Evolutionary conservation across 2,888 invertebrate species (phyloP), one percentile per base, ranked within the genome.

Genomic region (Escarpia spicata): DNA sequence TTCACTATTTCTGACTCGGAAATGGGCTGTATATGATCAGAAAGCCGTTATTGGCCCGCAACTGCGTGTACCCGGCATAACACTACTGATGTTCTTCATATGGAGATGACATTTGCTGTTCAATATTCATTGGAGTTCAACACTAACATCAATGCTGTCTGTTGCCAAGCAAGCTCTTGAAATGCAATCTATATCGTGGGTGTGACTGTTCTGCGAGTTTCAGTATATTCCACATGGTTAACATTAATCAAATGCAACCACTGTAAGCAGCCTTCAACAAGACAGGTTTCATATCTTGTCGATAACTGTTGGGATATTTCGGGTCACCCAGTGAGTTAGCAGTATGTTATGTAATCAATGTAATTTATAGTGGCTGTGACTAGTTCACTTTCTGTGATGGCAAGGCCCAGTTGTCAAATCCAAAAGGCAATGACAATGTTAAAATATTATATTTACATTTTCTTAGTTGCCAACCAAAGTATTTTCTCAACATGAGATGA

Each of bases 1-100:
- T 75, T n/a, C 26, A 75, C 75, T 75, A 75, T 75, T 75, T 75
- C 75, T 75, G 75, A 26, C 75, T 75, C 75, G 75, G 75, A 75
- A 75, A 26, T 75, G 15, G 75, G 26, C 75, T 26, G 26, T 75
- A 19, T 2, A 52, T 52, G 15, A 52, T 52, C 52, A 52, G 52
- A 12, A 52, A 52, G 52, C 52, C 9, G 52, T 9, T 52, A 52
- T 52, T 52, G 52, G 52, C 52, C n/a, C 75, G 6, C 75, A n/a
- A 75, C 75, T 26, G 75, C n/a, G 75, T 75, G 26, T 19, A 75
- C 19, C 75, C 19, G 75, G 75, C 75, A 75, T 8, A 19, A 6
- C 19, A n/a, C 75, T 75, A 75, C 26, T 75, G 75, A 75, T 75
- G 75, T 75, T 6, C 19, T 75, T 75, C 75, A 75, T 75, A n/a